Percentiles rank a stretch among this genome's conserved stretches.
Conservation (phyloP, 2,113 vertebrate species). For the Varanus komodoensis region DNA sequence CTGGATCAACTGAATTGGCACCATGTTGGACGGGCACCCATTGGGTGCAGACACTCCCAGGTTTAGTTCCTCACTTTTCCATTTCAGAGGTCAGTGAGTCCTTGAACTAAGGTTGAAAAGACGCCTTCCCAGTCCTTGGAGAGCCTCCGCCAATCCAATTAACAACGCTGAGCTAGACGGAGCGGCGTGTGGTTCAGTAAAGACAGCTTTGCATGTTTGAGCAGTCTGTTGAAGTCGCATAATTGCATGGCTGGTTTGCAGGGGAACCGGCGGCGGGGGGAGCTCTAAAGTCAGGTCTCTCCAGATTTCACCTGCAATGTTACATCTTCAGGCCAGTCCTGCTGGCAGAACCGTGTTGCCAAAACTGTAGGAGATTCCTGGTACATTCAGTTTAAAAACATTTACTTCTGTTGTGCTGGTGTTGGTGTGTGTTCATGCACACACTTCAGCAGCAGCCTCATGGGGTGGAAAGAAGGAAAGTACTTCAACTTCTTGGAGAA, state of each 20-base stretch:
- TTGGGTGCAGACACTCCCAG: not conserved
- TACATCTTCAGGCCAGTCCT: not conserved
- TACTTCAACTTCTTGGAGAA: too few relatives aligned
- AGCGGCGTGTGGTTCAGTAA: not conserved
- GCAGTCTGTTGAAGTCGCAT: not conserved
- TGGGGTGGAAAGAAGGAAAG: too few relatives aligned
- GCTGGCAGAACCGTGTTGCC: not conserved
- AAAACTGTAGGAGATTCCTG: not conserved
- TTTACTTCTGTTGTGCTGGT: too few relatives aligned
- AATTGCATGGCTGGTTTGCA: not conserved
- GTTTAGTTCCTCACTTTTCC: not conserved
- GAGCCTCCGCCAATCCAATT: not conserved
- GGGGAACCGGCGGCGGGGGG: not conserved
- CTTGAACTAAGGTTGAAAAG: not conserved
- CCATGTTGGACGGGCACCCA: not conserved
- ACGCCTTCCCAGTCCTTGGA: not conserved
- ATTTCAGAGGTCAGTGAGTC: not conserved
- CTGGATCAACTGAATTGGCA: not conserved
- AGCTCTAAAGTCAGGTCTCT: not conserved
- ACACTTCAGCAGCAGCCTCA: not conserved
- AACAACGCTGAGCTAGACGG: not conserved
- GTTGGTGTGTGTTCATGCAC: too few relatives aligned
- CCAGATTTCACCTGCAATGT: not conserved
- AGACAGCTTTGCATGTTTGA: not conserved
- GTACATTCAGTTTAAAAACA: not conserved